Evolutionary conservation across 1,140 invertebrate species (phyloP).

Genomic region (Galleria mellonella): DNA sequence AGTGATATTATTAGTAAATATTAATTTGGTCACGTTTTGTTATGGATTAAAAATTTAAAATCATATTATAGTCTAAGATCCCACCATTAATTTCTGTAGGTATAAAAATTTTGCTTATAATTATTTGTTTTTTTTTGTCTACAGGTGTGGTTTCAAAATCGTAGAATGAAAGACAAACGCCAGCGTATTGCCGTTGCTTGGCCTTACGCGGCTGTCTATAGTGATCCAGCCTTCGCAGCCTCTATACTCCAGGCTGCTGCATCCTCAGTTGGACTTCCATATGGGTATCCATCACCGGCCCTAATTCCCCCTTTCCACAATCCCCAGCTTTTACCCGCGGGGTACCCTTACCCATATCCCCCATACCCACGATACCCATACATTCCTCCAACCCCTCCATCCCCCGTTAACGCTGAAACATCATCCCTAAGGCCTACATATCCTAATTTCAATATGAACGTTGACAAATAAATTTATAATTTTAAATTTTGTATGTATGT

Average conservation of each 20-base stretch:
- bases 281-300: slow-evolving; percentile 72
- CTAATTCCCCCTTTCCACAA: slow-evolving; percentile 70
- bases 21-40: slow-evolving; percentile 3
- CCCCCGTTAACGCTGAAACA: slow-evolving; percentile 46
- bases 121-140: slow-evolving; percentile 42
- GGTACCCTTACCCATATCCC: slow-evolving; percentile 60
- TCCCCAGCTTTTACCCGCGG: slow-evolving; percentile 66
- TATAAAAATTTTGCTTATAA: slow-evolving; percentile 2
- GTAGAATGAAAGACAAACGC: slow-evolving; percentile 99
- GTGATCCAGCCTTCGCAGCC: slow-evolving; percentile 92
- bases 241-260: slow-evolving; percentile 93
- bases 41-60: too few relatives aligned
- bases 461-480: slow-evolving; percentile 44
- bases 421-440: slow-evolving; percentile 45
- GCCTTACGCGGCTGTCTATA: slow-evolving; percentile 95
- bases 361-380: slow-evolving; percentile 56
- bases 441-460: slow-evolving; percentile 59
- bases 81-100: too few relatives aligned
- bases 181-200: slow-evolving; percentile 94
- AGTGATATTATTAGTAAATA: too few relatives aligned
- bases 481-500: slow-evolving; percentile 2
- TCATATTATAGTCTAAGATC: too few relatives aligned
- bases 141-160: slow-evolving; percentile 99
- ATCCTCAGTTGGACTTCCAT: slow-evolving; percentile 77
- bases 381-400: slow-evolving; percentile 46